Percentiles rank a stretch among this genome's conserved stretches.
Evolutionary conservation across 1,140 invertebrate species (phyloP).

Genomic region (Diachasma alloeum): DNA sequence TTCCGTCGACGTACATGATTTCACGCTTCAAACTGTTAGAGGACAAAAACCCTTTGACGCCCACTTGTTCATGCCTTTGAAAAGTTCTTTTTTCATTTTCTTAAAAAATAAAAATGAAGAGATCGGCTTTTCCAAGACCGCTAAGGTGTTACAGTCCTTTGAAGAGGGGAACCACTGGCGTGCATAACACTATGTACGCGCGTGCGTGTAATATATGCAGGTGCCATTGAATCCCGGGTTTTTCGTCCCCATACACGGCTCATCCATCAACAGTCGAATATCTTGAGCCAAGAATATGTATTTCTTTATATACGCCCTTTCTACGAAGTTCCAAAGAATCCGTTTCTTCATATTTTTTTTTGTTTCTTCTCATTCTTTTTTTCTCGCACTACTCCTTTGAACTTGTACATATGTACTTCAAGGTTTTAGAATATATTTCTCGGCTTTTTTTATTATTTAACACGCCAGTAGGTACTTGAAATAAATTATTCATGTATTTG

Average conservation of each 20-base stretch:
- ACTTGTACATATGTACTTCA: neutral
- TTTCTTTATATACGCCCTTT: conserved; percentile 20
- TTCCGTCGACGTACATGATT: conserved; percentile 15
- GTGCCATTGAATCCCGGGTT: conserved; percentile 29
- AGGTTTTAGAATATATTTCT: neutral
- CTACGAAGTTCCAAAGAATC: conserved; percentile 4
- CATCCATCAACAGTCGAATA: conserved; percentile 40
- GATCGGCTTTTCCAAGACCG: conserved; percentile 1
- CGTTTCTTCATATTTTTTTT: neutral
- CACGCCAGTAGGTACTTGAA: conserved; percentile 1
- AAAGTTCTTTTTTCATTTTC: neutral
- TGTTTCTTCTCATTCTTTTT: neutral
- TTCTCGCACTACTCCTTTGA: neutral
- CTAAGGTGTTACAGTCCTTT: neutral
- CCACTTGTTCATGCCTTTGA: conserved; percentile 5
- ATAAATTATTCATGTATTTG: conserved; percentile 13
- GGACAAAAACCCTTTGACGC: conserved; percentile 16
- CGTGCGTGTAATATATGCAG: conserved; percentile 38
- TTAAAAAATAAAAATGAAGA: neutral
- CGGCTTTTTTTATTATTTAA: neutral
- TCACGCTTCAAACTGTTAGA: conserved; percentile 9
- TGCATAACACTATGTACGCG: conserved; percentile 4
- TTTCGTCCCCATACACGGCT: conserved; percentile 20
- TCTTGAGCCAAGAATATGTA: conserved; percentile 20
- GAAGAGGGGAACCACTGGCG: neutral